A percentile compares a stretch with the other conserved stretches of the same genome.
Conservation (phyloP, 2,797 vertebrate genomes). For the Thamnophis elegans region DNA sequence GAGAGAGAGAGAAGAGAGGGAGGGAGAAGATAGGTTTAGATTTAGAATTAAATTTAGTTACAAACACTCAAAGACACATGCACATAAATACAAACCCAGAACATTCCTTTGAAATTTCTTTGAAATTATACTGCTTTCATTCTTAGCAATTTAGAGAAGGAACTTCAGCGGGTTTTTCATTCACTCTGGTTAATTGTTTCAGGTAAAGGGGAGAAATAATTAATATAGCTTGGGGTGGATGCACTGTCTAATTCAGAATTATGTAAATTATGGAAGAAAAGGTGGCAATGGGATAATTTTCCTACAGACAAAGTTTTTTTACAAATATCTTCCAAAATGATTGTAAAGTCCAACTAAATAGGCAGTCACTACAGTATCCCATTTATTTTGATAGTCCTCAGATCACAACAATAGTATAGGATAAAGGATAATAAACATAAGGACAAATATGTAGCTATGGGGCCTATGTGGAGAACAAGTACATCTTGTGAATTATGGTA, state of each 20-base stretch:
- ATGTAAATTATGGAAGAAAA: slow-evolving; percentile 42
- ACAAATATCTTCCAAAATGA: slow-evolving; percentile 49
- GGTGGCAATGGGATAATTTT: slow-evolving; percentile 29
- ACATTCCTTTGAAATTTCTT: no score
- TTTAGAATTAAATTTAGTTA: not conserved
- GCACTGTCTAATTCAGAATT: slow-evolving; percentile 46
- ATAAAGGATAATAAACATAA: not conserved
- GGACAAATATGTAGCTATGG: slow-evolving; percentile 4
- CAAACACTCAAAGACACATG: not conserved
- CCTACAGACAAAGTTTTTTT: slow-evolving; percentile 50
- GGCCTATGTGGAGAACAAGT: not conserved
- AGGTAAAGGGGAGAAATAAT: slow-evolving; percentile 59
- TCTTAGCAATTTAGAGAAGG: slow-evolving; percentile 54
- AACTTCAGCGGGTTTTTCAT: slow-evolving; percentile 38
- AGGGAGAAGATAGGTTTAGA: not conserved
- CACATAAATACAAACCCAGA: not conserved
- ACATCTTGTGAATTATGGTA: slow-evolving; percentile 6
- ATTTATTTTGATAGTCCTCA: slow-evolving; percentile 11
- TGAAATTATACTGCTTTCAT: slow-evolving; percentile 31
- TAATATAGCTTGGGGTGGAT: slow-evolving; percentile 53
- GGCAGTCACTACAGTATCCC: not conserved
- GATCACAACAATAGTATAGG: not conserved
- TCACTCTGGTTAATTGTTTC: slow-evolving; percentile 59
- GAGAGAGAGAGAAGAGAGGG: no score
- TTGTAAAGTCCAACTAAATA: slow-evolving; percentile 7